Percentiles rank a stretch among this genome's conserved stretches.
Conservation (phyloP, 2,888 invertebrate species). For the Catocala nupta region DNA sequence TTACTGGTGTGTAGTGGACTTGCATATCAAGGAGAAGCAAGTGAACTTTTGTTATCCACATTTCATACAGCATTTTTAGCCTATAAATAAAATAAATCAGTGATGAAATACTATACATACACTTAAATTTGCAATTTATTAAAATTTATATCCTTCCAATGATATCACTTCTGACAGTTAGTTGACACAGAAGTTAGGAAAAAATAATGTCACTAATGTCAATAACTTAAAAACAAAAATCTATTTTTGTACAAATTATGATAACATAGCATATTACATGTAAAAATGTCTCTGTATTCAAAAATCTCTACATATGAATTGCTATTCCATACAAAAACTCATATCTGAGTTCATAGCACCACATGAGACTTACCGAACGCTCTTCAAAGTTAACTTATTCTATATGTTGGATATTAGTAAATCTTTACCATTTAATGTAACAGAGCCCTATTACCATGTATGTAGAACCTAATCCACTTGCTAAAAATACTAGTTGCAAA, state of each 20-base stretch:
- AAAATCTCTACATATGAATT: neutral
- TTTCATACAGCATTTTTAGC: constrained; percentile 33
- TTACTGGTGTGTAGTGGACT: constrained; percentile 30
- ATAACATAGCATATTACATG: constrained; percentile 24
- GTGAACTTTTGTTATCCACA: constrained; percentile 32
- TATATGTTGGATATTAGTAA: too few relatives aligned
- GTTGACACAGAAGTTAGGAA: constrained; percentile 65
- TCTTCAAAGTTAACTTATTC: too few relatives aligned
- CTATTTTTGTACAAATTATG: constrained; percentile 38
- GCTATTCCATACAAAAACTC: neutral
- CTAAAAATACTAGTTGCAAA: too few relatives aligned
- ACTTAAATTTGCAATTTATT: constrained; percentile 25
- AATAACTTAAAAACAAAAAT: constrained; percentile 51
- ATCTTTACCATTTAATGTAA: too few relatives aligned
- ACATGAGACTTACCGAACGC: too few relatives aligned
- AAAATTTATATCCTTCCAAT: constrained; percentile 26
- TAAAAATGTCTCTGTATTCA: neutral
- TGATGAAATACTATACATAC: constrained; percentile 33
- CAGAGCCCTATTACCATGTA: too few relatives aligned
- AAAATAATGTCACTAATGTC: constrained; percentile 62
- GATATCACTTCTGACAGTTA: constrained; percentile 59
- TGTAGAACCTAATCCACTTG: too few relatives aligned
- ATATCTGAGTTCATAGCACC: too few relatives aligned
- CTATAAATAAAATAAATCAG: constrained; percentile 40
- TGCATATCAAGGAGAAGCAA: constrained; percentile 29